Evolutionary conservation across 2,113 vertebrate species (phyloP), one percentile per base, ranked within the genome.

Genomic region (Dasyprocta punctata): DNA sequence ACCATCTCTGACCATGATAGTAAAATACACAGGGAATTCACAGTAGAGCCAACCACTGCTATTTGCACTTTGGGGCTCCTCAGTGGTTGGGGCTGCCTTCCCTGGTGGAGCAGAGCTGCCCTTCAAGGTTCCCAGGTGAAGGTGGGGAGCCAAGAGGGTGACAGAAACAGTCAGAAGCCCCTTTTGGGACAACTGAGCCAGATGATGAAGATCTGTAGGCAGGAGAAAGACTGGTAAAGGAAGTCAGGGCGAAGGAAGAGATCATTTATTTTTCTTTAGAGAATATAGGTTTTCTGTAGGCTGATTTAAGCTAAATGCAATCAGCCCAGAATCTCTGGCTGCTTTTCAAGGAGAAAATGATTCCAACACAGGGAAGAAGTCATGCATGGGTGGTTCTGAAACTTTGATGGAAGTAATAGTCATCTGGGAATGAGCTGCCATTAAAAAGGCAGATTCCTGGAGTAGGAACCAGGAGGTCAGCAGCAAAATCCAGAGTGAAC

Each of bases 231-330:
- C 44, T 77, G 0, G 28, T 44, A 61, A 26, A 71, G 33, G 69
- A 65, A 61, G 82, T 78, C 73, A 33, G 44, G 44, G 7, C 30
- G 58, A 41, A 91, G 47, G 65, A 80, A 67, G 86, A 58, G 65
- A 61, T 14, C 1, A 24, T 86, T 89, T 84, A 1, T 82, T 86
- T 77, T 97, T 78, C 36, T 86, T 94, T 28, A 60, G 63, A 81
- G 81, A 93, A 36, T 80, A 90, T 41, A 69, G 14, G 30, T 89
- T 94, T 96, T 16, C 75, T 94, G 28, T 30, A 52, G 60, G 49
- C 33, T 52, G 10, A 5, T 20, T 52, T 28, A 91, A 65, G 33
- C 67, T 78, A 80, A 86, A 89, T 78, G 22, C 82, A 90, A 24
- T 95, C 84, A 90, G 65, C 17, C 17, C 3, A 36, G 67, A 7